Percentiles rank a stretch among this genome's conserved stretches.
phyloP scores from a whole-genome alignment of 2,113 vertebrate genomes.

The Chloropsis cyanopogon region DNA sequence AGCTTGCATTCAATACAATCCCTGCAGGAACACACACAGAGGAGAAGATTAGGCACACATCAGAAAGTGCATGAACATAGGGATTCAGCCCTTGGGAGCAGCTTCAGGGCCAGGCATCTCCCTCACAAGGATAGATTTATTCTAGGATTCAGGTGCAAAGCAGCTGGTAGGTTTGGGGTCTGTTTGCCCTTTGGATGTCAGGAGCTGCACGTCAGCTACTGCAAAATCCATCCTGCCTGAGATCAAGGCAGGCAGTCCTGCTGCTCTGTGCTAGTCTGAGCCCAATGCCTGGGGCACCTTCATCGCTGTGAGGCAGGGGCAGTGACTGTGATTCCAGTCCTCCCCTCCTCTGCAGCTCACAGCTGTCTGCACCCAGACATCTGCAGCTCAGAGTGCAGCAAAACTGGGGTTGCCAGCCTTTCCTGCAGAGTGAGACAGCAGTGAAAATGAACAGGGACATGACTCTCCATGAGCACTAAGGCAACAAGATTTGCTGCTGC shows the following conservation, averaged over 20 bases:
- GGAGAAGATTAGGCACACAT: rapidly evolving
- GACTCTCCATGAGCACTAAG: background rate
- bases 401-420: background rate
- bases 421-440: background rate
- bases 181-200: background rate
- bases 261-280: background rate
- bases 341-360: background rate
- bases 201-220: background rate
- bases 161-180: background rate
- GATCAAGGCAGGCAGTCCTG: background rate
- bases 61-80: background rate
- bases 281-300: background rate
- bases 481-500: background rate
- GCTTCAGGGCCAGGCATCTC: background rate
- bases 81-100: background rate
- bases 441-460: background rate
- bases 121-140: background rate
- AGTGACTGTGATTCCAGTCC: background rate
- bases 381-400: background rate
- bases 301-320: rapidly evolving
- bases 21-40: slow-evolving; percentile 67
- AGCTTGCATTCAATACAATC: slow-evolving; percentile 94
- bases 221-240: background rate
- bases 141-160: background rate
- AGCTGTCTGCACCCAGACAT: background rate